Evolutionary conservation across 2,113 vertebrate genomes (phyloP).

Genomic region (Sorex araneus): DNA sequence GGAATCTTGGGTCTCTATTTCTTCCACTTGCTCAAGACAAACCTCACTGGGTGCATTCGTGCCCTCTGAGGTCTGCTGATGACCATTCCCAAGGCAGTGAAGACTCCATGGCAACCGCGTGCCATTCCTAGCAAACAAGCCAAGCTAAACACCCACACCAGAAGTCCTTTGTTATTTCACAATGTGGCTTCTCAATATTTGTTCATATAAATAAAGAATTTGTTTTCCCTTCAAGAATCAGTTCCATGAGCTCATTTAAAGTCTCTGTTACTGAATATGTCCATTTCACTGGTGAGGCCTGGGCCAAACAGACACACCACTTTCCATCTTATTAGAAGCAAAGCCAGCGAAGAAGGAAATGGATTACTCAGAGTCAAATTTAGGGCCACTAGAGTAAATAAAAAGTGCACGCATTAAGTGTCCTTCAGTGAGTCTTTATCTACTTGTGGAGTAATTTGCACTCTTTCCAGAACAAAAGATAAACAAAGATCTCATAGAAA

Average conservation of each 20-base stretch:
- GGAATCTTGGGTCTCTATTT: accelerated
- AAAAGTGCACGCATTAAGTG: too few species aligned
- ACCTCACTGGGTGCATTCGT: accelerated
- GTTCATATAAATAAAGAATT: conserved; percentile 56
- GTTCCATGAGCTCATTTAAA: neutral
- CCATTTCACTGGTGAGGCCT: neutral
- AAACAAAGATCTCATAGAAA: conserved; percentile 51
- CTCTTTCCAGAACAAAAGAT: neutral
- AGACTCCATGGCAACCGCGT: accelerated
- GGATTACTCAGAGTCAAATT: neutral
- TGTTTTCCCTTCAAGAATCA: conserved; percentile 45
- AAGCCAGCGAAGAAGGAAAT: neutral
- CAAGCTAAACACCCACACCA: neutral
- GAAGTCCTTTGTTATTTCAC: conserved; percentile 29
- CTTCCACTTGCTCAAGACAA: neutral
- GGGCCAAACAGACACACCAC: too few species aligned
- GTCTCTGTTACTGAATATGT: neutral
- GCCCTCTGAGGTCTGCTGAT: neutral
- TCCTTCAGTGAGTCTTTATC: accelerated
- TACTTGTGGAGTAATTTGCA: neutral
- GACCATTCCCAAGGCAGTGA: accelerated
- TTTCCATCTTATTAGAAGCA: neutral
- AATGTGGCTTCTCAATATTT: conserved; percentile 23
- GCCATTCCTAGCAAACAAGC: neutral
- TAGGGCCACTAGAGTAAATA: neutral